These are phyloP conservation scores for Plebejus melissa DNA, from an alignment of 2,888 invertebrate species.

Conservation along the genomic window DNA sequence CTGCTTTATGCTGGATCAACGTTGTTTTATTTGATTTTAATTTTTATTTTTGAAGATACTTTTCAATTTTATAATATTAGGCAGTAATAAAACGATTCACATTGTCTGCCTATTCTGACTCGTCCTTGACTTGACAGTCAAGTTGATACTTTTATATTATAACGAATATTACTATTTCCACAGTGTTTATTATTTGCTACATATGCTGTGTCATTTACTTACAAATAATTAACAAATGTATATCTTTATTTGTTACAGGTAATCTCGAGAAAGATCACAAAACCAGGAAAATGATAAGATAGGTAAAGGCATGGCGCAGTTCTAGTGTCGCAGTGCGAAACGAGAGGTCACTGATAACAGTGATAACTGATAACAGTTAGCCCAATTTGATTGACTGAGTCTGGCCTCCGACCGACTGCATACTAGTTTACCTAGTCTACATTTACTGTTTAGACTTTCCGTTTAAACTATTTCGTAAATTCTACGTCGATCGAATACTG, in stretches of 20 bases:
- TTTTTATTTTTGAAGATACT: not conserved
- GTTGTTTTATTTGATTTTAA: not conserved
- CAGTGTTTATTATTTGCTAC: no score
- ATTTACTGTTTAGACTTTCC: no score
- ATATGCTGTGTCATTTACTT: not conserved
- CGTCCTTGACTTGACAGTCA: no score
- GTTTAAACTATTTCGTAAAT: no score
- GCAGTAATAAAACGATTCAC: no score
- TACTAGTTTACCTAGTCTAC: not conserved
- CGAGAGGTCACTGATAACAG: constrained; percentile 5
- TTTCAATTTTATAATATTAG: not conserved
- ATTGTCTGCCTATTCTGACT: no score
- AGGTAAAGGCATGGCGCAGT: not conserved
- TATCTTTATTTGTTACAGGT: constrained; percentile 3
- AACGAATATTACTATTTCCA: no score
- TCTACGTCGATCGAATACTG: no score
- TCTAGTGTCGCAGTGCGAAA: not conserved
- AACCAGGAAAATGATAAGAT: constrained; percentile 18
- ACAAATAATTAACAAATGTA: not conserved
- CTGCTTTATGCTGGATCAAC: not conserved
- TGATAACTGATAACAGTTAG: constrained; percentile 13
- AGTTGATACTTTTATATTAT: no score
- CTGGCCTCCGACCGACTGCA: not conserved
- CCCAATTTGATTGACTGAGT: constrained; percentile 5
- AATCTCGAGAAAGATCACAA: not conserved